phyloP scores from a whole-genome alignment of 2,888 invertebrate species.

The Drosophila silvestris region DNA sequence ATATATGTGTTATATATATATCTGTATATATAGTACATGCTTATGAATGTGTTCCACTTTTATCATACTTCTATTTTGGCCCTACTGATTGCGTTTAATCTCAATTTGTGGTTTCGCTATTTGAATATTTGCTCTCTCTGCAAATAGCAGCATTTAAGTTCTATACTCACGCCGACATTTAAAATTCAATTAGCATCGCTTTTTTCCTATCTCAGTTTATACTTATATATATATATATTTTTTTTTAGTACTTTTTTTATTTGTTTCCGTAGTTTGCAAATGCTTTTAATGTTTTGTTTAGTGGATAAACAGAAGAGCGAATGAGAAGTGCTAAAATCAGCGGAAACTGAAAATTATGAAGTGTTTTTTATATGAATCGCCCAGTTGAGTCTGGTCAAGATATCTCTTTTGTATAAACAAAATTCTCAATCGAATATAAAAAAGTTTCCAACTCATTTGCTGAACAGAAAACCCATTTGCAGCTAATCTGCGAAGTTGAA shows the following conservation, averaged over 20 bases:
- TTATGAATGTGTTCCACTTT: slow-evolving; percentile 15
- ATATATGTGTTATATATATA: not conserved
- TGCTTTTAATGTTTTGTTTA: slow-evolving; percentile 48
- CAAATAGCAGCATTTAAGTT: slow-evolving; percentile 2
- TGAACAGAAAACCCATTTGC: slow-evolving; percentile 5
- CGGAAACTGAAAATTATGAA: not conserved
- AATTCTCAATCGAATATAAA: not conserved
- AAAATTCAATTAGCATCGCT: slow-evolving; percentile 69
- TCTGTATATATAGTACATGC: slow-evolving; percentile 1
- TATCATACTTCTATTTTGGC: slow-evolving; percentile 26
- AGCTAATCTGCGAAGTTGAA: slow-evolving; percentile 26
- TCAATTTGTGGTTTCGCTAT: slow-evolving; percentile 14
- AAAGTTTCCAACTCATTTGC: slow-evolving; percentile 1
- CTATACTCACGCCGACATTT: slow-evolving; percentile 8
- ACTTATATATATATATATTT: not conserved
- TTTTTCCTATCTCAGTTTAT: slow-evolving; percentile 21
- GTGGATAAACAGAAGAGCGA: slow-evolving; percentile 46
- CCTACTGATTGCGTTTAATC: slow-evolving; percentile 45
- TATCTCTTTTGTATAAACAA: not conserved
- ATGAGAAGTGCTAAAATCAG: slow-evolving; percentile 22
- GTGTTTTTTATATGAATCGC: not conserved
- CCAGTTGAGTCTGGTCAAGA: slow-evolving; percentile 4
- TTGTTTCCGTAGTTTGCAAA: slow-evolving; percentile 20
- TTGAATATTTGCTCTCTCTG: slow-evolving; percentile 9
- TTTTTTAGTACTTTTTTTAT: slow-evolving; percentile 53